These are phyloP conservation scores for Pampusana beccarii DNA, from an alignment of 2,113 vertebrate genomes.

Conservation along the genomic window DNA sequence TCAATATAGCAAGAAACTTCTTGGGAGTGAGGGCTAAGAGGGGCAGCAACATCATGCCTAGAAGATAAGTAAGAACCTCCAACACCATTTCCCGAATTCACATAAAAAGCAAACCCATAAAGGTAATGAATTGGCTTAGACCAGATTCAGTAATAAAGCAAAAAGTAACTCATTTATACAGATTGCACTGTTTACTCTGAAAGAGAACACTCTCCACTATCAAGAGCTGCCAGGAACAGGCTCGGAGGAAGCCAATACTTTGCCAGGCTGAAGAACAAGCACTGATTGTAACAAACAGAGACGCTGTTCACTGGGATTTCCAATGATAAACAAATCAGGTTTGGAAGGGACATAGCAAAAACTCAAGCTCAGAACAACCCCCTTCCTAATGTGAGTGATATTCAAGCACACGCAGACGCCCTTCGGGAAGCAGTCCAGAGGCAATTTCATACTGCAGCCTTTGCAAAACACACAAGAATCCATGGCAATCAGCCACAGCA, in stretches of 20 bases:
- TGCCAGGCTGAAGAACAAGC: constrained; percentile 42
- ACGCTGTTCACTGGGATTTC: neutral
- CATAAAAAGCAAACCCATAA: neutral
- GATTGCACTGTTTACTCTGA: neutral
- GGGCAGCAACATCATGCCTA: constrained; percentile 94
- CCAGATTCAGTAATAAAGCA: neutral
- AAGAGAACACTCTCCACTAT: neutral
- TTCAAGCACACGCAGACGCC: neutral
- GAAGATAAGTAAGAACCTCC: neutral
- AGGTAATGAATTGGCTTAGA: neutral
- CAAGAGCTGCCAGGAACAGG: constrained; percentile 28
- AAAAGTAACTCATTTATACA: neutral
- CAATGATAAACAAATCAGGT: constrained; percentile 13
- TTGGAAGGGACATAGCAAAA: constrained; percentile 21
- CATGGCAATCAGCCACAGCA: neutral
- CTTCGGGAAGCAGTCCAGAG: neutral
- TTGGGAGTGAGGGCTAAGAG: constrained; percentile 91
- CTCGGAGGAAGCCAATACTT: neutral
- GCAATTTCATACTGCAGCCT: neutral
- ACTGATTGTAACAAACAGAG: constrained; percentile 54
- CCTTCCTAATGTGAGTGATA: neutral
- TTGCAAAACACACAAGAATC: neutral
- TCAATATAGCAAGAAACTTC: constrained; percentile 95
- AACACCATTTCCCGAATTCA: neutral
- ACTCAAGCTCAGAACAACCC: neutral